Base-by-base conservation (phyloP, 2,113 vertebrate species). In the Pyxicephalus adspersus region DNA sequence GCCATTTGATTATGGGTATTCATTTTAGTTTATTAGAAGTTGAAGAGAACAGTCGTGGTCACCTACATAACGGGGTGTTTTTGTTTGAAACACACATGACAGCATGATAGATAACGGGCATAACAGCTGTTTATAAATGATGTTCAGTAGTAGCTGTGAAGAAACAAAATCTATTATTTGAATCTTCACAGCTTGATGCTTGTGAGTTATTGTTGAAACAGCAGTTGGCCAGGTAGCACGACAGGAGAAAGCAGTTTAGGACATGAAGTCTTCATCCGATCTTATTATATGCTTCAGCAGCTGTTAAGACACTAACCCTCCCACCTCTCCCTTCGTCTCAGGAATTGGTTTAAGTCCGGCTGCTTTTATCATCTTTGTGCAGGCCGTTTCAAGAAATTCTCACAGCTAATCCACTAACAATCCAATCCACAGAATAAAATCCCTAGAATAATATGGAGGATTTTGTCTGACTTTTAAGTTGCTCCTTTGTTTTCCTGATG, bases 181-280 rank as follows among this genome's bases (percentile, higher is more conserved):
- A 66, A 34, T 65, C 80, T 65, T 81, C 80, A 57, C 80, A 81
- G 80, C 61, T 19, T 73, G 70, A 29, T 74, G 51, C 58, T 57
- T 65, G 19, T 65, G n/a, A 74, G 63, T 65, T 65, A 54, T 57
- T 65, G 70, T 81, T 58, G 58, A 58, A 74, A 74, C 80, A 81
- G 80, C 71, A 8, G 80, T 74, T 45, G 70, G 26, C 45, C 70
- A 81, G 80, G 60, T 81, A 74, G 70, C 70, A 45, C 3, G 18
- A 63, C 70, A 74, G 68, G 51, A 67, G 83, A 76, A 87, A 86
- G 70, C 81, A 64, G 77, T 83, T 83, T 83, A 84, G 73, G 63
- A 85, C 82, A 83, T 22, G 57, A 70, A 54, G 64, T 84, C 85
- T 85, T 86, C 81, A 61, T 83, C 67, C 81, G 68, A 45, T 80